Evolutionary conservation across 2,888 invertebrate genomes (phyloP), one percentile per base, ranked within the genome.

Genomic region (Phlogophora meticulosa): DNA sequence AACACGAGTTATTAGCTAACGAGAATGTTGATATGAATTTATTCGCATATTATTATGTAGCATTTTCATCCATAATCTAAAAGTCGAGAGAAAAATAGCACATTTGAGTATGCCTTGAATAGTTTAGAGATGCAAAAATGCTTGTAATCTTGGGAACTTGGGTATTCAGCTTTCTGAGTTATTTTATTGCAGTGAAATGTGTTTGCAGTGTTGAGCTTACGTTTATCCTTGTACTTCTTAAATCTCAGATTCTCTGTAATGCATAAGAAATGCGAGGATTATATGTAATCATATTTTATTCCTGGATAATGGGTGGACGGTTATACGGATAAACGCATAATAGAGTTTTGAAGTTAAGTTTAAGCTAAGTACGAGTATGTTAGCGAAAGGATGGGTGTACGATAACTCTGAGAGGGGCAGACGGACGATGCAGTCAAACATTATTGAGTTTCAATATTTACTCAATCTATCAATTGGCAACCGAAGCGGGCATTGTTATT

Each of bases 111-210:
- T 60, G 20, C 69, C 34, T 62, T 79, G 58, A 68, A 76, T 75
- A 76, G 55, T 79, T 76, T 48, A 75, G 22, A 60, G 69, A 62
- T 59, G 61, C 76, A 79, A 76, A 76, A 75, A 75, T 75, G 69
- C 58, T 79, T 76, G 62, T 76, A 62, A 76, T 76, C 76, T 76
- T 62, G 43, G 46, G 51, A 79, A 52, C 61, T 28, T 49, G 55
- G 58, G 61, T 59, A 51, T 75, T 40, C 56, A 68, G 61, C 61
- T 62, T 55, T 59, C 58, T 68, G 61, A 79, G 68, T 59, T 68
- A 76, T 76, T 76, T 75, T 55, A 68, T 75, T 62, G 76, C 76
- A 53, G 59, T 75, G 49, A 59, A 79, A 67, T 68, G 46, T 79
- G 67, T 75, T 79, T 61, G 67, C 43, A 32, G 51, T 51, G 58